These are phyloP conservation scores for Microchirus variegatus DNA, from an alignment of 2,797 vertebrate genomes.

Conservation along the genomic window DNA sequence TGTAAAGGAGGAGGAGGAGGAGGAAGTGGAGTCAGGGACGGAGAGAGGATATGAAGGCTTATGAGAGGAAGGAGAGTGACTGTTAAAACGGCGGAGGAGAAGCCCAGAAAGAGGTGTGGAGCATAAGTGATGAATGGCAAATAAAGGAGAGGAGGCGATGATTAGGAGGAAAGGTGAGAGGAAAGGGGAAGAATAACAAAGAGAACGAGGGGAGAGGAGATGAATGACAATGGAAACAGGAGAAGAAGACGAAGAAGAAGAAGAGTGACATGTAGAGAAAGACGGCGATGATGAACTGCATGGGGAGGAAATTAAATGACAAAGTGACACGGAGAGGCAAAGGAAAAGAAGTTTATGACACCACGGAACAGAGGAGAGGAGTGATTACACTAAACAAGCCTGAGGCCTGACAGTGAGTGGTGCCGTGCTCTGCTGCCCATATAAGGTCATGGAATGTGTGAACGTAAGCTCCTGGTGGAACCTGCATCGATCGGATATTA, in stretches of 20 bases:
- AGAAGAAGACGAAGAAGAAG: constrained; percentile 1
- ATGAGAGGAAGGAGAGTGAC: constrained; percentile 10
- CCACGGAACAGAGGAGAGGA: background rate
- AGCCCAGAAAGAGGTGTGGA: constrained; percentile 18
- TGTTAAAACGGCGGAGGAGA: constrained; percentile 21
- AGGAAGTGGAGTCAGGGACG: constrained; percentile 11
- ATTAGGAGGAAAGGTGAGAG: constrained; percentile 55
- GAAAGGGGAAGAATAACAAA: constrained; percentile 49
- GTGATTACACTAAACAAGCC: constrained; percentile 50
- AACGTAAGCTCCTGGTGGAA: constrained; percentile 54
- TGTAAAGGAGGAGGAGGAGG: constrained; percentile 20
- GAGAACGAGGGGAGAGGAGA: constrained; percentile 25
- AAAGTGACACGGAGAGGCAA: constrained; percentile 20
- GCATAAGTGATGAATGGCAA: constrained; percentile 53
- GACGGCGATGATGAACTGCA: constrained; percentile 18
- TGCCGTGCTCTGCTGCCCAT: constrained; percentile 51
- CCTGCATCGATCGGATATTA: constrained; percentile 65
- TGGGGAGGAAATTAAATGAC: constrained; percentile 22
- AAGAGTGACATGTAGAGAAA: constrained; percentile 11
- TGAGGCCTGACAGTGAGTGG: constrained; percentile 48
- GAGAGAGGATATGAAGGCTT: constrained; percentile 10
- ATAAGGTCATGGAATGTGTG: constrained; percentile 70
- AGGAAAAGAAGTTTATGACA: background rate
- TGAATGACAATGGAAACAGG: constrained; percentile 41
- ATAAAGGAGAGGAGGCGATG: constrained; percentile 53